phyloP scores from a whole-genome alignment of 2,797 vertebrate species.

The Caiman crocodilus region DNA sequence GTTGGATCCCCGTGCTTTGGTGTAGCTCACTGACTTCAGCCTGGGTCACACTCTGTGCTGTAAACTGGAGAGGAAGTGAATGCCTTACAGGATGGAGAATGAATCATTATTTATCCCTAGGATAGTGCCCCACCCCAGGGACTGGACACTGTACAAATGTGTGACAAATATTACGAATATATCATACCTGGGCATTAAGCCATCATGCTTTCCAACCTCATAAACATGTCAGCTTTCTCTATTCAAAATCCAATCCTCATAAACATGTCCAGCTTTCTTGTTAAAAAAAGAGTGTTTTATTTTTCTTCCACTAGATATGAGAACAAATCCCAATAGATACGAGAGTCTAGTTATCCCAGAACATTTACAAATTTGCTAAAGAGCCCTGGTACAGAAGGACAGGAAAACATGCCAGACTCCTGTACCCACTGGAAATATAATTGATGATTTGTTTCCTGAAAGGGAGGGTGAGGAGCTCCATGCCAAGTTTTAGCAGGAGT shows the following conservation, averaged over 20 bases:
- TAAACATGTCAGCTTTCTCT: neutral
- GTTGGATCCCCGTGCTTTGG: neutral
- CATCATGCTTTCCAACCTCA: conserved; percentile 55
- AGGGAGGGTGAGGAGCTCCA: conserved; percentile 11
- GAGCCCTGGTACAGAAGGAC: fast-evolving
- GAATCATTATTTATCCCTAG: neutral
- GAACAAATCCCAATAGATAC: neutral
- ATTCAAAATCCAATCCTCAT: no score
- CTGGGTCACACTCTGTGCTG: fast-evolving
- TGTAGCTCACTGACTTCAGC: fast-evolving
- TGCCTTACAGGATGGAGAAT: neutral
- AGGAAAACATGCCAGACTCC: neutral
- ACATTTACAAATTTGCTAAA: neutral
- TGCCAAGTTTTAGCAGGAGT: neutral
- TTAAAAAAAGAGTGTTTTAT: neutral
- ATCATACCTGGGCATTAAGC: neutral
- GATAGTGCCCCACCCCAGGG: conserved; percentile 18
- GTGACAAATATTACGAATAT: neutral
- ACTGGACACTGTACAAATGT: neutral
- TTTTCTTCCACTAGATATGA: neutral
- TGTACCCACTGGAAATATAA: neutral
- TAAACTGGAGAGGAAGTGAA: neutral
- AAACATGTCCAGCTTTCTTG: neutral
- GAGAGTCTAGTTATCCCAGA: conserved; percentile 13
- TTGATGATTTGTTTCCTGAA: conserved; percentile 1